Evolutionary conservation across 2,113 vertebrate species (phyloP), one percentile per base, ranked within the genome.

Genomic region (Ia io): DNA sequence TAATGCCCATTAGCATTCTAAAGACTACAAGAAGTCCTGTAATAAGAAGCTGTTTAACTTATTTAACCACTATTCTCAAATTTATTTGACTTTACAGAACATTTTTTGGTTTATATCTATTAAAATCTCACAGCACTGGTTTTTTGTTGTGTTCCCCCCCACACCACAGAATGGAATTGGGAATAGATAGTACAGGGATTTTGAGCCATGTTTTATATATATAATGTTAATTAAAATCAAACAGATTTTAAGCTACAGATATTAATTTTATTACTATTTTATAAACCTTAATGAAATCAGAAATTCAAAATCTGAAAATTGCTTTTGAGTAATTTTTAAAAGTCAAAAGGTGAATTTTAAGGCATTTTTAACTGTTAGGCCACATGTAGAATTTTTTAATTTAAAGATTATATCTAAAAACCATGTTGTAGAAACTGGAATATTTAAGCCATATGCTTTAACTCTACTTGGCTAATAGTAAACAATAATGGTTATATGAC

Each of bases 221-320:
- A 65, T 74, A 20, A 42, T 25, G 84, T 77, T 74, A 85, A 83
- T 92, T 7, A 94, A 76, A 84, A 94, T 56, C 42, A 93, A 94
- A 76, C 2, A 84, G 20, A 40, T 69, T 73, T 53, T 84, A 92
- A 94, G 47, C 17, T 82, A 67, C 1, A 91, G 17, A 88, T 94
- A 92, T 14, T 95, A 74, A 74, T 77, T 92, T 86, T 35, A 92
- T 76, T 84, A 91, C 37, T 74, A 84, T 70, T 83, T 95, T 65
- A 91, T 4, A 86, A 93, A 89, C 10, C 47, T 92, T 20, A 91
- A 74, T 25, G 11, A 91, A 93, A 91, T 86, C 35, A 82, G 59
- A 89, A 95, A 82, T 65, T 82, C 37, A 93, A 88, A 93, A 80
- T 77, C 32, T 97, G 44, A 95, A 86, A 92, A 82, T 6, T 67